Percentiles rank a stretch among this genome's conserved stretches.
These are phyloP conservation scores for Lepilemur septentrionalis DNA, from an alignment of 2,797 vertebrate genomes.

Conservation along the genomic window DNA sequence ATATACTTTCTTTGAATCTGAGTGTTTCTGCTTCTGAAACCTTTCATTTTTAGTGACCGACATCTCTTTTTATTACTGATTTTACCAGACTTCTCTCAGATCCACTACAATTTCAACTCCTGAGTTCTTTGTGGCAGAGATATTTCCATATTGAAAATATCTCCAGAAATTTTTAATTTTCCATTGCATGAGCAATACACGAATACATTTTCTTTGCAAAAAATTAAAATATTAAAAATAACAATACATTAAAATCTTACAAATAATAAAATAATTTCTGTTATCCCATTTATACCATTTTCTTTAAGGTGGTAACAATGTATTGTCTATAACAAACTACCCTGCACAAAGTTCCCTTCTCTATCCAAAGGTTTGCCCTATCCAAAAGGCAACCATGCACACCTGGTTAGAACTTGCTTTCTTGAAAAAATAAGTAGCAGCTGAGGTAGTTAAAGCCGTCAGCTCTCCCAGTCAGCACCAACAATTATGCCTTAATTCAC, in stretches of 20 bases:
- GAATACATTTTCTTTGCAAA: background rate
- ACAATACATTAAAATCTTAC: background rate
- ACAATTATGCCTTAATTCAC: background rate
- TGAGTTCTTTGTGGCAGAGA: background rate
- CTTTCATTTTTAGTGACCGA: background rate
- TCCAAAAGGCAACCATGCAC: background rate
- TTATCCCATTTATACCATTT: background rate
- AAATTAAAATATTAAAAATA: constrained; percentile 28
- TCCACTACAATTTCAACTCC: background rate
- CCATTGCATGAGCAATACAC: background rate
- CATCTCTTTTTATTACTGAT: background rate
- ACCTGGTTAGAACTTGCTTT: background rate
- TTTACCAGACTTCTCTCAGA: constrained; percentile 25
- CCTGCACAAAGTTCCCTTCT: background rate
- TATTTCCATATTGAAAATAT: background rate
- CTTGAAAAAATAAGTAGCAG: background rate
- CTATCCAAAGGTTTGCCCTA: background rate
- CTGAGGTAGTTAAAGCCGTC: background rate
- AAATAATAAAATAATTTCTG: background rate
- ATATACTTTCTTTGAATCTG: constrained; percentile 32
- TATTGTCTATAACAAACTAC: background rate
- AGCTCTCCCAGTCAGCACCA: background rate
- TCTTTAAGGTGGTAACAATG: background rate
- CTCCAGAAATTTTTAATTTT: background rate
- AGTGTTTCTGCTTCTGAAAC: constrained; percentile 21